Evolutionary conservation across 2,113 vertebrate genomes (phyloP), one percentile per base, ranked within the genome.

Genomic region (Gobio gobio): DNA sequence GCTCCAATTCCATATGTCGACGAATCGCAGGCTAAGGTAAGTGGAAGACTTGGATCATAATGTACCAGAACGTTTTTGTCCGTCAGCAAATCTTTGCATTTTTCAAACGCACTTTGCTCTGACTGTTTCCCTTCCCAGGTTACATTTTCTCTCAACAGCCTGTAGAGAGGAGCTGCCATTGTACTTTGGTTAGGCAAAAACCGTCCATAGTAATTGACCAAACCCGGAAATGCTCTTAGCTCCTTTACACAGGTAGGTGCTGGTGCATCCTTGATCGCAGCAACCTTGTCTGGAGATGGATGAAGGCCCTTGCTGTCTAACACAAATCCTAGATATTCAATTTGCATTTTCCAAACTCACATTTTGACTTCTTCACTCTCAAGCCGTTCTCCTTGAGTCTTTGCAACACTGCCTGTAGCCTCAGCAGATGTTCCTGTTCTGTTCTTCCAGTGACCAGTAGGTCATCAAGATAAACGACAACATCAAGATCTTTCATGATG

Each of bases 381-480:
- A 33, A 33, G 33, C 33, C 33, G 33, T 33, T 33, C 33, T 33
- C 33, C 33, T 33, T 33, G 2, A 33, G 33, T 3, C 33, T 33
- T 33, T 33, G 33, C 33, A 2, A 3, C 33, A 33, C 33, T 33
- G 33, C 33, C 3, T 33, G 33, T 33, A 33, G 33, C 33, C 58
- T 87, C 20, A 20, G 14, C 16, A 87, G 80, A 59, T 85, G 83
- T 4, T 85, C 74, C 4, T 18, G 16, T 10, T 87, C 83, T 10
- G 51, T 22, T 8, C 47, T 33, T 20, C 78, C 85, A 20, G 12
- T 78, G 0, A 88, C 24, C 4, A 86, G 49, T 10, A 88, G 16
- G 20, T 88, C 70, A 70, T 88, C 82, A 0, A 88, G 8, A n/a
- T 76, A 84, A 9, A 86, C 85, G 0, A 84, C 77, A 5, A 85